phyloP scores from a whole-genome alignment of 2,888 invertebrate species.

The Cancer borealis region DNA sequence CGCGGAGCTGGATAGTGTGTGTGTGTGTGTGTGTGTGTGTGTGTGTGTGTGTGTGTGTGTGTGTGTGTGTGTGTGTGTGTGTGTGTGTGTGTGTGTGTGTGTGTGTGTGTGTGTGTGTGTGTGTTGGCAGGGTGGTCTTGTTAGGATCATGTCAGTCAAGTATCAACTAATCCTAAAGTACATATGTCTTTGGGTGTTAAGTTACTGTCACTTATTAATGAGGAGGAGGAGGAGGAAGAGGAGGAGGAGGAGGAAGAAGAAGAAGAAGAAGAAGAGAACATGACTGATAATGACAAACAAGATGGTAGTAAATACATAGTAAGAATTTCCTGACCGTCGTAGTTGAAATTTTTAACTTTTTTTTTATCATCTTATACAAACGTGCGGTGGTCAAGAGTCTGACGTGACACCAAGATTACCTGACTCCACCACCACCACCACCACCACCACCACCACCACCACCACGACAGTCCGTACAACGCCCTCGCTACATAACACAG shows the following conservation, averaged over 20 bases:
- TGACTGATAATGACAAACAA: neutral
- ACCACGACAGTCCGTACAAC: neutral
- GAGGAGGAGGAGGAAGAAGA: neutral
- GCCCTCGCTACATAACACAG: neutral
- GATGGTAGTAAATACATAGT: neutral
- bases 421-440: neutral
- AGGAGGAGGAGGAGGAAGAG: neutral
- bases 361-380: neutral
- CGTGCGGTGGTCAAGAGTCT: neutral
- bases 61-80: conserved; percentile 23
- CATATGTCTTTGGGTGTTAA: neutral
- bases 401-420: neutral
- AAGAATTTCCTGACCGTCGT: neutral
- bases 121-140: no score
- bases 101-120: conserved; percentile 44
- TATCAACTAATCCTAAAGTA: neutral
- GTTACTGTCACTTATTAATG: conserved; percentile 18
- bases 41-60: neutral
- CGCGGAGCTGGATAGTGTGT: no score
- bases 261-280: neutral
- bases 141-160: neutral
- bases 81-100: conserved; percentile 53
- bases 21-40: no score
- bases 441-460: neutral
- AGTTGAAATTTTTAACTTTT: neutral